Evolutionary conservation across 2,797 vertebrate species (phyloP), one percentile per base, ranked within the genome.

Genomic region (Pseudomugil gertrudae): DNA sequence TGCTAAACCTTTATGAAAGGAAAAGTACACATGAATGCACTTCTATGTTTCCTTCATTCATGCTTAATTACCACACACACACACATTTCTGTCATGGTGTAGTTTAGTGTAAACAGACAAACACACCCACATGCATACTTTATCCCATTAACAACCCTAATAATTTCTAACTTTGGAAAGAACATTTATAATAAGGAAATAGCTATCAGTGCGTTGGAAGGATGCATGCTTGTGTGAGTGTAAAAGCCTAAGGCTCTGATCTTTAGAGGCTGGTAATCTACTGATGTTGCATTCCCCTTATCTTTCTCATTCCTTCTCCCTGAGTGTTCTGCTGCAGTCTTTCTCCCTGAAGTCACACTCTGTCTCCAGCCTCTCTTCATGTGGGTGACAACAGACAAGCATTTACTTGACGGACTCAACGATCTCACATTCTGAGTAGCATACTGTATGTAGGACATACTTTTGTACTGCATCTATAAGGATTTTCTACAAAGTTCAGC

Each of bases 21-120:
- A 47, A 43, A 38, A 19, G 27, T 21, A 14, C 23, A 29, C 4
- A 32, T 51, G 13, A 24, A 55, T 43, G 15, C 14, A 51, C 47
- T 76, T 10, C 36, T 52, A 32, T 54, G 64, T 72, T 69, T 24
- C 78, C 64, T 78, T 86, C 57, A 88, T 76, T 88, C 67, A 75
- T 30, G 52, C 61, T 81, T 72, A 67, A 81, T 88, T 86, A 72
- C 66, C 29, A 29, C 5, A 29, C 26, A 65, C 59, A 69, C 69
- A 43, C 26, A 65, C 58, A 77, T 84, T 72, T 84, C 63, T 78
- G 57, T 33, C 69, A 52, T 9, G 21, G 69, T 40, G 48, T 72
- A 67, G 79, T 80, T 80, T 75, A 48, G 50, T 70, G 67, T 83
- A 85, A 84, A 87, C 64, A 86, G 58, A 63, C 50, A 77, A 68